Evolutionary conservation across 1,140 invertebrate species (phyloP), one percentile per base, ranked within the genome.

Genomic region (Cydia amplana): DNA sequence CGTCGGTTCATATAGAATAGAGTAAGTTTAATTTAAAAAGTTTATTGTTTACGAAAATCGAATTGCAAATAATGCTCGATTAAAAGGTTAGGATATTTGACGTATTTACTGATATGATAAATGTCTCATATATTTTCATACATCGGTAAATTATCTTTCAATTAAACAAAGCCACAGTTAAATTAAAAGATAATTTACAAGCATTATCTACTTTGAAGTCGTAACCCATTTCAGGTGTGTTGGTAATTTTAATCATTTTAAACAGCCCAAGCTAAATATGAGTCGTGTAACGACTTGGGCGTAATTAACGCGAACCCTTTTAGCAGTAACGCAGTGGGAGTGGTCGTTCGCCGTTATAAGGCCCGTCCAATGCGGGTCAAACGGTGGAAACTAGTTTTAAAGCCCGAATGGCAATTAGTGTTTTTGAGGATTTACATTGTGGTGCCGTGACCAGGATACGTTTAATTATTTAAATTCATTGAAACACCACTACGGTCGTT

Each of bases 261-360:
- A 60, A 60, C 23, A 60, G 16, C 12, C 55, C 18, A 23, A 60
- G 7, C 18, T 60, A 60, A 23, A 60, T 23, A 60, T 23, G 55
- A 60, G 55, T 60, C 55, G 55, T 12, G 55, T 60, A 60, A 60
- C 10, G 55, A 23, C 18, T 60, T 9, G 55, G 55, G 3, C 20
- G 55, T 23, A 60, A 60, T 60, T 60, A 60, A 60, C 55, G 49
- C 16, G 55, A 60, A 60, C 55, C 55, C 55, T 60, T 60, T 60
- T 60, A 60, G 55, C 55, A 23, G 55, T 60, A 60, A 60, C 55
- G 55, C 20, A 60, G 55, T 60, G 55, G 55, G 55, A 60, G 55
- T 60, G 55, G 55, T 55, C 51, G 51, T 55, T 55, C 9, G n/a
- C 55, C 55, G 16, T 20, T 60, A 60, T 60, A 60, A 51, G 49